A percentile compares a stretch with the other conserved stretches of the same genome.
These are phyloP conservation scores for Sminthopsis crassicaudata DNA, from an alignment of 2,113 vertebrate genomes.

Conservation along the genomic window DNA sequence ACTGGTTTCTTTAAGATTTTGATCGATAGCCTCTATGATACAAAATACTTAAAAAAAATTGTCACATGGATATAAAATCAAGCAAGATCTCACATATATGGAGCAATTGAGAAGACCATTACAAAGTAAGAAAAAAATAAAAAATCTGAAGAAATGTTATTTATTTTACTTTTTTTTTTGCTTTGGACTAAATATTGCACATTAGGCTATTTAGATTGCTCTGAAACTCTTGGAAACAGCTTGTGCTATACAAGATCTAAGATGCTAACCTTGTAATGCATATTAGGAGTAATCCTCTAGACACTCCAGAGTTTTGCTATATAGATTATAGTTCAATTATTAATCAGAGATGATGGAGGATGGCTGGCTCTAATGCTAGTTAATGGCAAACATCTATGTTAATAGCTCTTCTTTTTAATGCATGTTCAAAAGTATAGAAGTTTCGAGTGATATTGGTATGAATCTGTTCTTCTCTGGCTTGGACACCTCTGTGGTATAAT, in stretches of 20 bases:
- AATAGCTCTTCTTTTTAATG: constrained; percentile 34
- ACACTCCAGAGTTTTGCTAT: constrained; percentile 46
- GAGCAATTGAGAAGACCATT: constrained; percentile 8
- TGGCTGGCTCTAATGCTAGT: constrained; percentile 68
- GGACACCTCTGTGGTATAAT: constrained; percentile 57
- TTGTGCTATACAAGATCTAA: not conserved
- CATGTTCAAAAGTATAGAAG: constrained; percentile 56
- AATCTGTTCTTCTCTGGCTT: constrained; percentile 47
- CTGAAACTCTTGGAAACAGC: constrained; percentile 39
- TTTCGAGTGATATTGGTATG: constrained; percentile 40
- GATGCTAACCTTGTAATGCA: constrained; percentile 56
- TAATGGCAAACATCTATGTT: constrained; percentile 50
- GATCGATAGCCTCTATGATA: not conserved
- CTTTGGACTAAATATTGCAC: not conserved
- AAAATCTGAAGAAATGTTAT: not conserved
- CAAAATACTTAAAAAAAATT: not conserved
- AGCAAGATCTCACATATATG: not conserved
- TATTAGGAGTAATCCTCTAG: constrained; percentile 12
- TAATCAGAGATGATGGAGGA: constrained; percentile 75
- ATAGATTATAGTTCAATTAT: constrained; percentile 82
- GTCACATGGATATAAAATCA: not conserved
- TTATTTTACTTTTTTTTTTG: not conserved
- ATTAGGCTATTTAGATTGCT: constrained; percentile 10
- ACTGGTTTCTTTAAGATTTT: not conserved
- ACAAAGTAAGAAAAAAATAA: constrained; percentile 28